Percentiles rank a stretch among this genome's conserved stretches.
Evolutionary conservation across 2,113 vertebrate species (phyloP).

Genomic region (Cardinalis cardinalis): DNA sequence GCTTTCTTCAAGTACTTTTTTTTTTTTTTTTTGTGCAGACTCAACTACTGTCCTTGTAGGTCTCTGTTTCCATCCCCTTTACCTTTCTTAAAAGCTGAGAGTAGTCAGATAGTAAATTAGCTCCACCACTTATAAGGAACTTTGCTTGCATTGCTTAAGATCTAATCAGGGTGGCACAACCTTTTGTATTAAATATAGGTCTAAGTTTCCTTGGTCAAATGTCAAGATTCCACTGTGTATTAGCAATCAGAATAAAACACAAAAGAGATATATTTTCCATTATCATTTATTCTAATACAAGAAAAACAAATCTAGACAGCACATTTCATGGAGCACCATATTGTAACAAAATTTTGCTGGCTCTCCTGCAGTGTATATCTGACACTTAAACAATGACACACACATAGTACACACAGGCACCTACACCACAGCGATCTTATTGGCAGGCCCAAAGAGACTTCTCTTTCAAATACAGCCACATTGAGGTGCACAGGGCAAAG

Average conservation of each 20-base stretch:
- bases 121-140: background rate
- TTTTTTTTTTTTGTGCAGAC: background rate
- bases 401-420: constrained; percentile 45
- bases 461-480: constrained; percentile 32
- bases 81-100: background rate
- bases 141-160: background rate
- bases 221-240: background rate
- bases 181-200: background rate
- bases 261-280: constrained; percentile 52
- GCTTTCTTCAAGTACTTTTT: background rate
- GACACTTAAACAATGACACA: constrained; percentile 66
- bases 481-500: constrained; percentile 35
- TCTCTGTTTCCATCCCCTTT: background rate
- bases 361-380: constrained; percentile 68
- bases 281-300: constrained; percentile 74
- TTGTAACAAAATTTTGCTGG: constrained; percentile 68
- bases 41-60: background rate
- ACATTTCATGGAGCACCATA: constrained; percentile 77
- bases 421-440: constrained; percentile 39
- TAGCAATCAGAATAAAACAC: constrained; percentile 35
- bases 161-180: background rate
- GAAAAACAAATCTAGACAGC: constrained; percentile 71
- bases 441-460: constrained; percentile 11
- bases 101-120: background rate
- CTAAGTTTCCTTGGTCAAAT: background rate